phyloP scores from a whole-genome alignment of 1,140 invertebrate genomes.

The Sitophilus oryzae region DNA sequence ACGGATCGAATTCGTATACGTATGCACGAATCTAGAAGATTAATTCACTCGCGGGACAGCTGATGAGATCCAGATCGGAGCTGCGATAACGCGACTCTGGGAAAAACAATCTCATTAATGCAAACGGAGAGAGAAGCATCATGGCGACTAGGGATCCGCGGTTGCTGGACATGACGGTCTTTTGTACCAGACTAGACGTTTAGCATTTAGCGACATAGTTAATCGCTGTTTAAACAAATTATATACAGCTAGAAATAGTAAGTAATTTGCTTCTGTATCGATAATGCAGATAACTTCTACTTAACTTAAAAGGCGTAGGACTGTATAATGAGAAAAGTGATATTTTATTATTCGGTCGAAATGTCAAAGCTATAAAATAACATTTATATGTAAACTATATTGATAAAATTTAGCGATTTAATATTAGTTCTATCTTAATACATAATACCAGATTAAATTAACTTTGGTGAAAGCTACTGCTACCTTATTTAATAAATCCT shows the following conservation, averaged over 20 bases:
- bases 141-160: slow-evolving; percentile 17
- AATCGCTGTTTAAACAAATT: slow-evolving; percentile 11
- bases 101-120: slow-evolving; percentile 37
- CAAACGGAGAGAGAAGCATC: slow-evolving; percentile 31
- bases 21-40: slow-evolving; percentile 22
- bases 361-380: too few species aligned
- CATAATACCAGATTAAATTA: too few species aligned
- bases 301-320: too few species aligned
- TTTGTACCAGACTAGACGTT: not conserved
- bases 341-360: too few species aligned
- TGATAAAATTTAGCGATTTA: too few species aligned
- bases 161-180: not conserved
- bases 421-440: too few species aligned
- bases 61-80: slow-evolving; percentile 35
- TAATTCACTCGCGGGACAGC: slow-evolving; percentile 33
- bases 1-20: not conserved
- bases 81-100: slow-evolving; percentile 26
- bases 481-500: too few species aligned
- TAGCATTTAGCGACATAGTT: slow-evolving; percentile 11
- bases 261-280: too few species aligned
- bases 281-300: too few species aligned
- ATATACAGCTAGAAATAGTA: not conserved
- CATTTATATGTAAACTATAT: too few species aligned
- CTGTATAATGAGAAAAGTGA: too few species aligned
- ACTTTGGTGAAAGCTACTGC: too few species aligned